Conservation (phyloP, 2,888 invertebrate species). For the Cetonia aurata region DNA sequence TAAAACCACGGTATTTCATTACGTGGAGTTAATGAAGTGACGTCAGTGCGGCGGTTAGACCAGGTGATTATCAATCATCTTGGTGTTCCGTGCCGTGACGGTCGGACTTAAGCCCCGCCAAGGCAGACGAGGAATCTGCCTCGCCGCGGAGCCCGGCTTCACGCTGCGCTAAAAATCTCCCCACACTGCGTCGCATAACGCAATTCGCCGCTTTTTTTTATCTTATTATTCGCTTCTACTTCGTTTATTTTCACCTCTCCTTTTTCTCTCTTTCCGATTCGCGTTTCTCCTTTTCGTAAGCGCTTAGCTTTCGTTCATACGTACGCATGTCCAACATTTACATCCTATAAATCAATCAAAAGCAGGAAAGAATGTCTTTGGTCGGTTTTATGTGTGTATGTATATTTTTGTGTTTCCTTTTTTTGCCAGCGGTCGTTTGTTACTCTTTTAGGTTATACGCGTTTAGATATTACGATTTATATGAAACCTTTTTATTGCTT, state of each 20-base stretch:
- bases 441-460: too few species aligned
- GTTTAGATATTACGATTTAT: too few species aligned
- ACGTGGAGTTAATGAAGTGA: constrained; percentile 66
- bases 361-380: constrained; percentile 35
- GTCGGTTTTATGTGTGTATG: constrained; percentile 21
- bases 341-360: constrained; percentile 44
- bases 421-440: background rate
- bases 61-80: constrained; percentile 66
- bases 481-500: too few species aligned
- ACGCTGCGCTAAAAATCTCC: constrained; percentile 34
- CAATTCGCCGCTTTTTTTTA: constrained; percentile 28
- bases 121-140: constrained; percentile 34
- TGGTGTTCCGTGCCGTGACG: constrained; percentile 40
- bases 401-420: constrained; percentile 5
- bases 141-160: constrained; percentile 11
- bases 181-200: constrained; percentile 39
- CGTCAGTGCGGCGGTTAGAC: constrained; percentile 60
- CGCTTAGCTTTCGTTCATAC: constrained; percentile 9
- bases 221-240: constrained; percentile 27
- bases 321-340: constrained; percentile 21
- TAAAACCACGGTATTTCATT: constrained; percentile 67
- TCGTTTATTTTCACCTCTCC: constrained; percentile 14
- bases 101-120: constrained; percentile 9
- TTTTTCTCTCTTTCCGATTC: constrained; percentile 24
- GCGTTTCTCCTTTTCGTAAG: background rate